Conservation (phyloP, 2,797 vertebrate species). For the Dendrocincla fuliginosa region DNA sequence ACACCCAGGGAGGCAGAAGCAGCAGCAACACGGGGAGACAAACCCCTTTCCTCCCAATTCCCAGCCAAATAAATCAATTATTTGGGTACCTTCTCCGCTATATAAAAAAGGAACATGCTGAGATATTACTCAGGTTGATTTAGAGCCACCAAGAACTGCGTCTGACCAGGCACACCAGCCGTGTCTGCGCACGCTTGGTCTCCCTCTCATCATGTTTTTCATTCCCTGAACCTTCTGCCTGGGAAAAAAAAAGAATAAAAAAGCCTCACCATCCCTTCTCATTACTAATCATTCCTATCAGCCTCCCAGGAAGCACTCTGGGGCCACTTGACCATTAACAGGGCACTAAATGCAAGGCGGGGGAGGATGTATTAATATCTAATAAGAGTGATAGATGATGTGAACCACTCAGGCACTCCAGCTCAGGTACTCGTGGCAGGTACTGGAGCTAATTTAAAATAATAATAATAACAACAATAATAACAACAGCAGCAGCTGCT, state of each 20-base stretch:
- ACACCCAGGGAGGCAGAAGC: neutral
- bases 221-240: neutral
- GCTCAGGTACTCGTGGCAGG: conserved; percentile 27
- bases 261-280: neutral
- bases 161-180: neutral
- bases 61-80: neutral
- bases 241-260: neutral
- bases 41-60: neutral
- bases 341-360: neutral
- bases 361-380: conserved; percentile 57
- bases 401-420: conserved; percentile 6
- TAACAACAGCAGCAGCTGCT: conserved; percentile 47
- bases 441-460: conserved; percentile 59
- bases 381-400: conserved; percentile 61
- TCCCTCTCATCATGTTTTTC: neutral
- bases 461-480: conserved; percentile 57
- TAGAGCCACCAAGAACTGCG: neutral
- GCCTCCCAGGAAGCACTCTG: conserved; percentile 37
- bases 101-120: accelerated
- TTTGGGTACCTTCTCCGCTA: neutral
- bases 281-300: conserved; percentile 32
- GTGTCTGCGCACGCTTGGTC: accelerated
- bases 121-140: neutral
- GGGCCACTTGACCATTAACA: conserved; percentile 60
- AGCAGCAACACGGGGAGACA: accelerated